These are phyloP conservation scores for Euglossa dilemma DNA, from an alignment of 1,140 invertebrate species.

Conservation along the genomic window DNA sequence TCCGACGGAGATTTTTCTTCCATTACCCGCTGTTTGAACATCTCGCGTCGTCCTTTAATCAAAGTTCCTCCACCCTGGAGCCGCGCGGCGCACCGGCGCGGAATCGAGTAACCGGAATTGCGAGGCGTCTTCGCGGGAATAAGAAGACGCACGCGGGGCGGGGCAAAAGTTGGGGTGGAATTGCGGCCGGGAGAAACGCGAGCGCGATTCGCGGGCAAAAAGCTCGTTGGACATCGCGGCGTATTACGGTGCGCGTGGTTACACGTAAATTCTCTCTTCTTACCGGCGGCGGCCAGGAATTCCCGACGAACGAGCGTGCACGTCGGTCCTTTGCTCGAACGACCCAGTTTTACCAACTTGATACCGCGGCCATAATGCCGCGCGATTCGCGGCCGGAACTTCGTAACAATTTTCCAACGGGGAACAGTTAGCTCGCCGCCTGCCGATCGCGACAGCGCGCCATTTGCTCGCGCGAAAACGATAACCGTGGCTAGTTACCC, in stretches of 20 bases:
- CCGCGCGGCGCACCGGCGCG: neutral
- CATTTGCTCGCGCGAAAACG: neutral
- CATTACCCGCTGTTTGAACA: neutral
- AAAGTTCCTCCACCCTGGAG: neutral
- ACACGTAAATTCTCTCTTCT: constrained; percentile 1
- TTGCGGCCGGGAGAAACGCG: no score
- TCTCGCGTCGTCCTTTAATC: neutral
- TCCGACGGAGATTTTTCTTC: neutral
- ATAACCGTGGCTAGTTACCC: neutral
- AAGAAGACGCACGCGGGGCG: neutral
- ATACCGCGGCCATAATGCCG: neutral
- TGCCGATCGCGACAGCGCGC: neutral
- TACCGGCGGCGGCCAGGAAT: neutral
- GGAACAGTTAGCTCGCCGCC: neutral
- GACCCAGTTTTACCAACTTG: constrained; percentile 35
- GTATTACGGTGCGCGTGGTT: neutral
- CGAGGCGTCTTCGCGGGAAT: neutral
- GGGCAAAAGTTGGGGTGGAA: neutral
- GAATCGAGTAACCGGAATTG: neutral
- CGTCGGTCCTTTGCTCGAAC: constrained; percentile 16
- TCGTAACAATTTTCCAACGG: neutral
- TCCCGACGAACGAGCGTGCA: neutral
- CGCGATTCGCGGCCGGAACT: neutral
- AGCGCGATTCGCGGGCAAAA: neutral
- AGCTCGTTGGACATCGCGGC: neutral